These are phyloP conservation scores for Grallaria varia DNA, from an alignment of 2,113 vertebrate species.

Conservation along the genomic window DNA sequence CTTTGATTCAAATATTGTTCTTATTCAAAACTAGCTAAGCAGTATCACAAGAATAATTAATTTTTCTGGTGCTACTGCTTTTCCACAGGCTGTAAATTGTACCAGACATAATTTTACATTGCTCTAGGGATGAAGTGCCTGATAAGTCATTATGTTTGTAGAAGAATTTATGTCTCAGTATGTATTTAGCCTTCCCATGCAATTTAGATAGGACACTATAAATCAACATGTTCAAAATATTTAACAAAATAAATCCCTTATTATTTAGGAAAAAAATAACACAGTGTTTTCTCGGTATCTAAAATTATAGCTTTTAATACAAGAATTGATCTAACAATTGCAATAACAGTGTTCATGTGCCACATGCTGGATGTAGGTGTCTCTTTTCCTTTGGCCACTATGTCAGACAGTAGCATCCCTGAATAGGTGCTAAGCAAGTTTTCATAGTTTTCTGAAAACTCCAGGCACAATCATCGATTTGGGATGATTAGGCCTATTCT, in stretches of 20 bases:
- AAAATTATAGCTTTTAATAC: not conserved
- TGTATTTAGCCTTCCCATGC: not conserved
- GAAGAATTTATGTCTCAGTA: constrained; percentile 1
- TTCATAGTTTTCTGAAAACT: not conserved
- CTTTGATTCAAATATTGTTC: constrained; percentile 1
- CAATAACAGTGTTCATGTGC: not conserved
- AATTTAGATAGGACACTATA: not conserved
- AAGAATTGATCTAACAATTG: not conserved
- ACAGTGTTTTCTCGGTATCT: not conserved
- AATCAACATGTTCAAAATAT: not conserved
- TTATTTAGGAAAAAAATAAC: not conserved
- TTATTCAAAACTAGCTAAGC: not conserved
- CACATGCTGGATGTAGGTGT: not conserved
- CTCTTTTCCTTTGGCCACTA: not conserved
- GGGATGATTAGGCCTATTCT: not conserved
- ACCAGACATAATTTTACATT: not conserved
- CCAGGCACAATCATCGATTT: not conserved
- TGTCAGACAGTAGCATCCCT: not conserved
- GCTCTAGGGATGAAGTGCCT: not conserved
- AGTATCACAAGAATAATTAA: not conserved
- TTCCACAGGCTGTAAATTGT: not conserved
- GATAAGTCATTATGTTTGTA: not conserved
- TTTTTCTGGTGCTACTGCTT: not conserved
- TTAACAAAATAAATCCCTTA: not conserved
- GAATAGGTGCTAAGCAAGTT: not conserved